Evolutionary conservation across 2,888 invertebrate species (phyloP).

Genomic region (Coecobrya sp.): DNA sequence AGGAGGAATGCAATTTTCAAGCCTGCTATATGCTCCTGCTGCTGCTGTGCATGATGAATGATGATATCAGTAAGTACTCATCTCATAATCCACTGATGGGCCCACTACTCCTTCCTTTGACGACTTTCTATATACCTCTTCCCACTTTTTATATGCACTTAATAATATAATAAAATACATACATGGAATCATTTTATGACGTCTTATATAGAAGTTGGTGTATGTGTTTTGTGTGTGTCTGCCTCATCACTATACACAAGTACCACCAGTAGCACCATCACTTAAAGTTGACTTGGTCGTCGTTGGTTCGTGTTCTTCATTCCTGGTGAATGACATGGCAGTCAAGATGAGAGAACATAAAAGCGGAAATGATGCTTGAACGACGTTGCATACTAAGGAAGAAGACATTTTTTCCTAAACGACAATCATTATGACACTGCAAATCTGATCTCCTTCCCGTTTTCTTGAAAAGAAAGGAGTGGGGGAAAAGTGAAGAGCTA

Average conservation of each 20-base stretch:
- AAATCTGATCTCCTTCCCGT: slow-evolving; percentile 77
- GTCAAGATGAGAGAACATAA: slow-evolving; percentile 69
- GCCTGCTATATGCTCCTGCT: not conserved
- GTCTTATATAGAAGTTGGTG: slow-evolving; percentile 20
- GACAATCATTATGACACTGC: slow-evolving; percentile 82
- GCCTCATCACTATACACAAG: not conserved
- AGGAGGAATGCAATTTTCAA: not conserved
- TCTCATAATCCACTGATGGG: slow-evolving; percentile 79
- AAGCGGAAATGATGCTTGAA: slow-evolving; percentile 82
- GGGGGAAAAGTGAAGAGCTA: slow-evolving; percentile 6
- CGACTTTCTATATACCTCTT: slow-evolving; percentile 10
- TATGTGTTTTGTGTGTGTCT: not conserved
- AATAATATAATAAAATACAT: slow-evolving; percentile 22
- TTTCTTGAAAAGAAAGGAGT: not conserved
- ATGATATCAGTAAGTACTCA: slow-evolving; percentile 70
- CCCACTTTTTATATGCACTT: not conserved
- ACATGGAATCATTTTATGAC: slow-evolving; percentile 33
- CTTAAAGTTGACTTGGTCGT: slow-evolving; percentile 21
- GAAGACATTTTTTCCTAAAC: slow-evolving; percentile 81
- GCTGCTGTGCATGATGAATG: not conserved
- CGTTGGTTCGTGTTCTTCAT: not conserved
- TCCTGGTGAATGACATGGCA: slow-evolving; percentile 55
- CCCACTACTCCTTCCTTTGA: slow-evolving; percentile 52
- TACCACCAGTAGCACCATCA: not conserved
- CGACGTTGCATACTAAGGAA: slow-evolving; percentile 69